Conservation (phyloP, 2,888 invertebrate genomes). For the Helobdella robusta region DNA sequence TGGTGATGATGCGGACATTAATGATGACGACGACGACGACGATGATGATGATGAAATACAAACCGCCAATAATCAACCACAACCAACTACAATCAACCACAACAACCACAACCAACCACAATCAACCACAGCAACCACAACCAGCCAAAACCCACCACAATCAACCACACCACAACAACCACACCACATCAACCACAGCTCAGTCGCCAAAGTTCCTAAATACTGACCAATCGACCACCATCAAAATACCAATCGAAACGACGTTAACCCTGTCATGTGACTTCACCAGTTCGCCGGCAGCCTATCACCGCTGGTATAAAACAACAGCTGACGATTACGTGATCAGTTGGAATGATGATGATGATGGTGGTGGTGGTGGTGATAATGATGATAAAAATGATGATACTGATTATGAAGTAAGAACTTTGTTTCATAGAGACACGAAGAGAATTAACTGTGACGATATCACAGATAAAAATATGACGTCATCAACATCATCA, state of each 20-base stretch:
- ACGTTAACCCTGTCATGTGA: constrained; percentile 2
- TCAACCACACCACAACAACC: too few species aligned
- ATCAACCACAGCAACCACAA: too few species aligned
- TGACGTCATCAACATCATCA: too few species aligned
- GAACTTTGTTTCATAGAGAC: too few species aligned
- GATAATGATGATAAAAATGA: constrained; percentile 1
- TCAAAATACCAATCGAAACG: constrained; percentile 5
- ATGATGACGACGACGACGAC: neutral
- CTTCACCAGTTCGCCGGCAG: constrained; percentile 4
- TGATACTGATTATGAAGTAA: neutral
- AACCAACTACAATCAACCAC: too few species aligned
- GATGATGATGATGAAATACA: too few species aligned
- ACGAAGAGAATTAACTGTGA: too few species aligned
- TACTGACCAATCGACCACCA: neutral
- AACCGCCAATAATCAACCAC: too few species aligned
- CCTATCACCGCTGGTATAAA: constrained; percentile 13
- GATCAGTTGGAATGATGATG: neutral
- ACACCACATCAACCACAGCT: neutral
- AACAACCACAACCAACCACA: too few species aligned
- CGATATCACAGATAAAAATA: too few species aligned
- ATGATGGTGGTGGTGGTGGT: constrained; percentile 5
- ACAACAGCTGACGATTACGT: neutral
- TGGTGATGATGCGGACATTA: too few species aligned
- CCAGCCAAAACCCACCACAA: too few species aligned
- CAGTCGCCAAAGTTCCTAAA: constrained; percentile 4